Percentiles rank a stretch among this genome's conserved stretches.
phyloP scores from a whole-genome alignment of 1,140 invertebrate genomes.

The Dinoponera quadriceps region DNA sequence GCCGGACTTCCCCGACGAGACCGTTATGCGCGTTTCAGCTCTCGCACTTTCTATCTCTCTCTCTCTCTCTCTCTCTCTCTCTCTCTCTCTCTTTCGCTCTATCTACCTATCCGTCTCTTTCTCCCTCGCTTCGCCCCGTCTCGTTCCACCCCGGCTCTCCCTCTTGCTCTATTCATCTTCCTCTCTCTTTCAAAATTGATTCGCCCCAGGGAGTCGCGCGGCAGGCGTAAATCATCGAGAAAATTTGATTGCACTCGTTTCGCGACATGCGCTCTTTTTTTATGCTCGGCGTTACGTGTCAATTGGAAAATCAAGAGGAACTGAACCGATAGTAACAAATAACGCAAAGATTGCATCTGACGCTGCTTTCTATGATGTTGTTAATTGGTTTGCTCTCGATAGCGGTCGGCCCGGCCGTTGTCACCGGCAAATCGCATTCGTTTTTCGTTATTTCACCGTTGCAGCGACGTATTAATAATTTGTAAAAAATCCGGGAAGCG shows the following conservation, averaged over 20 bases:
- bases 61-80: not conserved
- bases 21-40: conserved; percentile 44
- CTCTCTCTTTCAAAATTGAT: conserved; percentile 57
- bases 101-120: not conserved
- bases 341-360: conserved; percentile 53
- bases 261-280: conserved; percentile 55
- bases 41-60: conserved; percentile 23
- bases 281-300: conserved; percentile 50
- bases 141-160: not conserved
- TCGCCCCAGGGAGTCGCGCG: conserved; percentile 52
- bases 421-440: conserved; percentile 14
- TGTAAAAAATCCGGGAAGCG: not conserved
- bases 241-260: conserved; percentile 62
- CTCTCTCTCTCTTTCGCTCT: conserved; percentile 26
- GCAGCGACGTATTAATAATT: conserved; percentile 1
- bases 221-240: conserved; percentile 59
- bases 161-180: conserved; percentile 18
- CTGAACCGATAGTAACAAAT: conserved; percentile 54
- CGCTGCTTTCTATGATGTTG: conserved; percentile 43
- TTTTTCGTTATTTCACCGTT: not conserved
- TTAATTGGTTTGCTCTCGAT: conserved; percentile 47
- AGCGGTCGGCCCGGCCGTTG: not conserved
- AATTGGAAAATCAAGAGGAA: conserved; percentile 58
- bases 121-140: not conserved
- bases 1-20: conserved; percentile 38